Percentiles rank a stretch among this genome's conserved stretches.
phyloP scores from a whole-genome alignment of 2,888 invertebrate species.

The Phytoseiulus persimilis region DNA sequence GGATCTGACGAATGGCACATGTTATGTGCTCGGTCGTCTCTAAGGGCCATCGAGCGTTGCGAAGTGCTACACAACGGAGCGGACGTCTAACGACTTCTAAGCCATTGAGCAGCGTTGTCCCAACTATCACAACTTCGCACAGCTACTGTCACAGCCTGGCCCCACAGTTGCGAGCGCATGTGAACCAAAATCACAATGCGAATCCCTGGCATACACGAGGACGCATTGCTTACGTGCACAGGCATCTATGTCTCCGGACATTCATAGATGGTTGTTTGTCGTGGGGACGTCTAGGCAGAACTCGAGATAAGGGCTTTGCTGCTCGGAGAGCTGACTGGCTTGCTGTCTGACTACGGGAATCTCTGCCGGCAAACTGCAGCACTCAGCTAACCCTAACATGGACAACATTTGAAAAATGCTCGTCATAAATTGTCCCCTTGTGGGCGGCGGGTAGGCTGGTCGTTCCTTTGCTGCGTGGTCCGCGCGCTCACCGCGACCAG shows the following conservation, averaged over 20 bases:
- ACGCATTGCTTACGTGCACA: background rate
- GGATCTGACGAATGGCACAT: background rate
- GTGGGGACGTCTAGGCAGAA: background rate
- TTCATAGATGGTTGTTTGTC: background rate
- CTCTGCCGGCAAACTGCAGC: background rate
- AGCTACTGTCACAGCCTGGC: background rate
- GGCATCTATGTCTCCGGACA: background rate
- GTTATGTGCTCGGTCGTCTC: background rate
- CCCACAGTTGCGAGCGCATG: background rate
- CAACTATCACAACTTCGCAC: background rate
- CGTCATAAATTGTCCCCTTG: conserved; percentile 37
- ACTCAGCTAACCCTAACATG: background rate
- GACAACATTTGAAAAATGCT: conserved; percentile 37
- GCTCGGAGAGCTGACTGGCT: background rate
- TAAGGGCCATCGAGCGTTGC: background rate
- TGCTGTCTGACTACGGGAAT: background rate
- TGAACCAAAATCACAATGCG: no score
- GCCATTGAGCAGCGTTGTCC: background rate
- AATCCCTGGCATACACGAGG: background rate
- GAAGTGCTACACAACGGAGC: background rate
- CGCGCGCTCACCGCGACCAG: background rate
- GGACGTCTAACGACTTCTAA: background rate
- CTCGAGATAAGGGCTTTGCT: background rate
- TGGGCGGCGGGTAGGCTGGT: background rate
- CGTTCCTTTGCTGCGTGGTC: background rate